Conservation (phyloP, 2,113 vertebrate genomes). For the Myanophis thanlyinensis region DNA sequence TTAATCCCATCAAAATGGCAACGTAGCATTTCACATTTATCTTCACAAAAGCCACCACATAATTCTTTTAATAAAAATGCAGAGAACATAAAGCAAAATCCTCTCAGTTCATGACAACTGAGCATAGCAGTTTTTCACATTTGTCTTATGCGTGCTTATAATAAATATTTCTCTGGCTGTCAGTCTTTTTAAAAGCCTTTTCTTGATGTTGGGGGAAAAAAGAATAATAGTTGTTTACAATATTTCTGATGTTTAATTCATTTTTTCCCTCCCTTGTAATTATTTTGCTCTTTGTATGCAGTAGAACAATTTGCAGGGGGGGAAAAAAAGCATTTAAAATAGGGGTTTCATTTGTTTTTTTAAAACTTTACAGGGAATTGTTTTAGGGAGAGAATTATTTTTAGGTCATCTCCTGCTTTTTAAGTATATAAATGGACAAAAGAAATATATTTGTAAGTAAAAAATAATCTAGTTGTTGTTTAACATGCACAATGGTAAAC, state of each 20-base stretch:
- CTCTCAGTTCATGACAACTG: constrained; percentile 12
- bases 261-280: neutral
- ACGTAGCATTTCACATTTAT: constrained; percentile 41
- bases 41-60: constrained; percentile 17
- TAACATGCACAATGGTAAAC: neutral
- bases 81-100: constrained; percentile 29
- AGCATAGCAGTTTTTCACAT: constrained; percentile 26
- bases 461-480: neutral
- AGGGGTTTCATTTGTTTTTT: neutral
- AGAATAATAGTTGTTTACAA: constrained; percentile 7
- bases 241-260: neutral
- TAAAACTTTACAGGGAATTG: neutral
- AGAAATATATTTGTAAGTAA: neutral
- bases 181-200: constrained; percentile 2
- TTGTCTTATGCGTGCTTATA: constrained; percentile 14
- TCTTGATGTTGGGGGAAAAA: neutral
- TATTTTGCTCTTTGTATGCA: neutral
- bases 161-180: constrained; percentile 8
- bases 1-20: constrained; percentile 44
- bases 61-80: constrained; percentile 26
- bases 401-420: neutral
- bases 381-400: neutral
- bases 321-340: neutral
- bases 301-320: neutral
- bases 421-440: neutral